Conservation (phyloP, 2,797 vertebrate species). For the Manis crassicaudata region DNA sequence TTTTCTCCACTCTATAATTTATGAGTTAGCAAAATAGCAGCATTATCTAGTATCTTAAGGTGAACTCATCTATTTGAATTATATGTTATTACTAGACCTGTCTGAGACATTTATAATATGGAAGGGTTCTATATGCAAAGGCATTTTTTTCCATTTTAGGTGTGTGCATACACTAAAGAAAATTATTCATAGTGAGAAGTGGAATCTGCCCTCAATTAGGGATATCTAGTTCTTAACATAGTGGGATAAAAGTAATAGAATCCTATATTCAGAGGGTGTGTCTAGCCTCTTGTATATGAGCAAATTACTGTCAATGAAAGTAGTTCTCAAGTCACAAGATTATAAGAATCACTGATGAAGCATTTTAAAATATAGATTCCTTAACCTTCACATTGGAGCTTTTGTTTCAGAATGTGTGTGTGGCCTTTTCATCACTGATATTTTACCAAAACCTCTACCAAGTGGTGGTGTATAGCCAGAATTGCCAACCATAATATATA, state of each 20-base stretch:
- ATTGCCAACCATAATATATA: neutral
- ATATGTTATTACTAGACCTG: conserved; percentile 9
- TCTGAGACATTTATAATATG: neutral
- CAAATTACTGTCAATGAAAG: neutral
- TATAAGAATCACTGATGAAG: neutral
- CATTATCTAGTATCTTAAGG: neutral
- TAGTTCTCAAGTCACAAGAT: neutral
- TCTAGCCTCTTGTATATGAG: neutral
- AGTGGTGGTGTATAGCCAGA: neutral
- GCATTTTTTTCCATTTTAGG: neutral
- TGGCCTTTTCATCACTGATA: neutral
- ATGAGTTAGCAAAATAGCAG: neutral
- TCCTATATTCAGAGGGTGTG: neutral
- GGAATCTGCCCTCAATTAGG: neutral
- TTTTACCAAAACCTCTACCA: neutral
- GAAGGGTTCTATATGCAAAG: neutral
- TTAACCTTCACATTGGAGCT: neutral
- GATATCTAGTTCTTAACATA: neutral
- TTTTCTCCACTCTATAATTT: conserved; percentile 8
- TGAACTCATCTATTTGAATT: conserved; percentile 55
- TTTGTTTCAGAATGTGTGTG: neutral
- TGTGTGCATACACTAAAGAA: neutral
- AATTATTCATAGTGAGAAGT: neutral
- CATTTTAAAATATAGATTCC: neutral
- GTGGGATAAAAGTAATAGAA: neutral